phyloP scores from a whole-genome alignment of 2,797 vertebrate genomes.

The Eurystomus glaucurus region DNA sequence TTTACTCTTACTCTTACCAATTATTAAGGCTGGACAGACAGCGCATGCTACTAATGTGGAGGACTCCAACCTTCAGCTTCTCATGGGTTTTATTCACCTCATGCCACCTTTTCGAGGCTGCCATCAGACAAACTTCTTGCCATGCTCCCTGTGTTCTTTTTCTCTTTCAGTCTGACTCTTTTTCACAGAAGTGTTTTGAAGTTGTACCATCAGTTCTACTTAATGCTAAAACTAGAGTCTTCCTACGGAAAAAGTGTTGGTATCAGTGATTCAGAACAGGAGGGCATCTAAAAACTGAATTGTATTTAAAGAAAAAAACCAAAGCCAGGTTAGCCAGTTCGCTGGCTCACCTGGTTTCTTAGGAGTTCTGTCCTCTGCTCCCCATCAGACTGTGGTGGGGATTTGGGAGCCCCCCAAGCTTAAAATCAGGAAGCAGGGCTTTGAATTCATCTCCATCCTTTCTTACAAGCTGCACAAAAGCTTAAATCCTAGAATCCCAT shows the following conservation, averaged over 20 bases:
- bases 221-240: neutral
- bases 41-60: neutral
- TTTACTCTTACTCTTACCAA: neutral
- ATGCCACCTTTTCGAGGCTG: neutral
- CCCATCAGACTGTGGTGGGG: neutral
- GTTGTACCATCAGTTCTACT: neutral
- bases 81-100: neutral
- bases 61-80: neutral
- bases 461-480: neutral
- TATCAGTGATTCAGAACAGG: neutral
- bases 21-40: neutral
- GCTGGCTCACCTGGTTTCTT: neutral
- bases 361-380: rapidly evolving
- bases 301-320: neutral
- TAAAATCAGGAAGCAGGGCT: neutral
- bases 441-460: neutral
- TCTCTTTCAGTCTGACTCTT: neutral
- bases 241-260: neutral
- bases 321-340: neutral
- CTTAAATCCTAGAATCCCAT: neutral
- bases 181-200: neutral
- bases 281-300: neutral
- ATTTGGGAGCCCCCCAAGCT: neutral
- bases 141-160: neutral
- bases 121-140: neutral